A percentile compares a stretch with the other conserved stretches of the same genome.
These are phyloP conservation scores for Drosophila paranaensis DNA, from an alignment of 2,888 invertebrate species.

Conservation along the genomic window DNA sequence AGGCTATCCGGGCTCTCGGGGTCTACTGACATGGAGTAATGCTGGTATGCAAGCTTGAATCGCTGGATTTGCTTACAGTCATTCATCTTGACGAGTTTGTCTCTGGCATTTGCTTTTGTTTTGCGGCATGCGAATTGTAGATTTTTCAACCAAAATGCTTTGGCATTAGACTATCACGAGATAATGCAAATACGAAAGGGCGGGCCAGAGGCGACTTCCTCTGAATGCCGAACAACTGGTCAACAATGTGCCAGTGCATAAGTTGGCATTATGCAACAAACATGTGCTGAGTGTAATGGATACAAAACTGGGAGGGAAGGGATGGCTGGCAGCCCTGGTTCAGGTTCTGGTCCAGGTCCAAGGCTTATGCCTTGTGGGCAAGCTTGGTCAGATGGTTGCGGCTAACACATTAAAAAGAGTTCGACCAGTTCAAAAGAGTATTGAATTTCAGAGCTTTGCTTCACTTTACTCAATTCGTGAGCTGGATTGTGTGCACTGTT, in stretches of 20 bases:
- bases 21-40: slow-evolving; percentile 75
- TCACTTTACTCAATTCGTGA: slow-evolving; percentile 43
- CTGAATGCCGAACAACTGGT: slow-evolving; percentile 61
- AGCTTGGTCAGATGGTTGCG: slow-evolving; percentile 41
- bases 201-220: slow-evolving; percentile 1
- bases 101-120: slow-evolving; percentile 65
- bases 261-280: slow-evolving; percentile 74
- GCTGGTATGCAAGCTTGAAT: slow-evolving; percentile 61
- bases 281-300: slow-evolving; percentile 55
- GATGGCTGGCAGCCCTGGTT: neutral
- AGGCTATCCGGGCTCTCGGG: slow-evolving; percentile 25
- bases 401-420: slow-evolving; percentile 29
- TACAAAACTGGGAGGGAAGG: slow-evolving; percentile 7
- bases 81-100: slow-evolving; percentile 56
- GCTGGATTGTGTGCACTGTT: neutral
- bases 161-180: slow-evolving; percentile 61
- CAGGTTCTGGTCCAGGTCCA: neutral
- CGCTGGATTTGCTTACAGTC: slow-evolving; percentile 61
- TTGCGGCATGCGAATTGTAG: slow-evolving; percentile 73
- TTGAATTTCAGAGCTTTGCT: slow-evolving; percentile 23
- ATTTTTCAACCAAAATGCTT: slow-evolving; percentile 70
- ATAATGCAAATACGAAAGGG: slow-evolving; percentile 53
- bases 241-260: slow-evolving; percentile 71
- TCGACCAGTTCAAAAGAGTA: slow-evolving; percentile 16
- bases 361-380: slow-evolving; percentile 2